Conservation (phyloP, 64 coral and sea anemone genomes). For the Stylophora pistillata region DNA sequence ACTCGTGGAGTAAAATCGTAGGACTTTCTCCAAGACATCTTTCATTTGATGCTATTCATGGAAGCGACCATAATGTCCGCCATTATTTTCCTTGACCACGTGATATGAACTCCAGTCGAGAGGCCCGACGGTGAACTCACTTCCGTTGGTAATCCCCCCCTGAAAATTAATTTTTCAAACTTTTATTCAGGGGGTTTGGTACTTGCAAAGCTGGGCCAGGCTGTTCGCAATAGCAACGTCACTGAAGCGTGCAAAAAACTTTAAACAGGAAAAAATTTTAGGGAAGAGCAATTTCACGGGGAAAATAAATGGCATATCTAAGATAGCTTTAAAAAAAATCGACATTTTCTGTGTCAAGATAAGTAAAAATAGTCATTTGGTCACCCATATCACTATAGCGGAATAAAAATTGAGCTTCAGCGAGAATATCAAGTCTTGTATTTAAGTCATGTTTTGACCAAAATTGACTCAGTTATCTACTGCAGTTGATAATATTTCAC, state of each 20-base stretch:
- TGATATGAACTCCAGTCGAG: constrained; percentile 10
- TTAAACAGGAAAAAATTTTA: constrained; percentile 15
- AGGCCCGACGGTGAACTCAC: constrained; percentile 19
- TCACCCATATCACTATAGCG: background rate
- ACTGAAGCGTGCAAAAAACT: too few species aligned
- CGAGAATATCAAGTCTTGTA: too few species aligned
- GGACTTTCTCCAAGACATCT: constrained; percentile 76
- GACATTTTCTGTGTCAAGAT: background rate
- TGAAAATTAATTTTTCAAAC: background rate
- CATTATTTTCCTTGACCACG: constrained; percentile 46
- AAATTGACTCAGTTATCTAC: too few species aligned
- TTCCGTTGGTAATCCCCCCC: constrained; percentile 6
- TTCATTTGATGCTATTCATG: constrained; percentile 21
- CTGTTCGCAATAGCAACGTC: too few species aligned
- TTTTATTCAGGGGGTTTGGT: background rate
- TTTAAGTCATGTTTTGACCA: too few species aligned
- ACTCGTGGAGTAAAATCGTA: constrained; percentile 84
- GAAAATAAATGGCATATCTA: background rate
- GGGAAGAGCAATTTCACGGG: background rate
- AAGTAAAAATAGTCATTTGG: background rate
- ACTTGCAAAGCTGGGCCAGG: too few species aligned
- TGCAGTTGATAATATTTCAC: too few species aligned
- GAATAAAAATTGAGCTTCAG: background rate
- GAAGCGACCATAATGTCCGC: constrained; percentile 25
- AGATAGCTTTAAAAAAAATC: background rate